These are phyloP conservation scores for Tokudaia tokunoshimensis DNA, from an alignment of 2,797 vertebrate species.

Conservation along the genomic window DNA sequence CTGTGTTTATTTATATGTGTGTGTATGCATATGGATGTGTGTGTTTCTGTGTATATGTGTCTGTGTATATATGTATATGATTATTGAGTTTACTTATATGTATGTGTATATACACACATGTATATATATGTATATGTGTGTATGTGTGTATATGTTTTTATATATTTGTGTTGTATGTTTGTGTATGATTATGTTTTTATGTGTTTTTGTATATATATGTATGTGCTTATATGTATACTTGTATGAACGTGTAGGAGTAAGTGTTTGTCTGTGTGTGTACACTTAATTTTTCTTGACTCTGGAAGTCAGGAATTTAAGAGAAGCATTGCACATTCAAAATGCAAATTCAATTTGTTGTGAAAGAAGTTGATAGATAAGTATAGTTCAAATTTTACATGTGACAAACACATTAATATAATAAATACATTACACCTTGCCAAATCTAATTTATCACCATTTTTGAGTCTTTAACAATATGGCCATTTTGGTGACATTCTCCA, in stretches of 20 bases:
- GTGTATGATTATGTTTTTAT: neutral
- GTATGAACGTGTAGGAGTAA: neutral
- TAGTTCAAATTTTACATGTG: neutral
- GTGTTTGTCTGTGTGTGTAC: neutral
- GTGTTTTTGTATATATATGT: neutral
- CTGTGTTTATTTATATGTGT: neutral
- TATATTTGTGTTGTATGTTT: neutral
- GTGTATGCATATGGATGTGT: neutral
- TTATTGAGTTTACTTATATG: neutral
- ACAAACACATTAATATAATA: neutral
- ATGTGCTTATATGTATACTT: neutral
- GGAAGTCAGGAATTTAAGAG: neutral
- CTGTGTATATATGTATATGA: neutral
- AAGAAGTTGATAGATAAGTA: slow-evolving; percentile 7
- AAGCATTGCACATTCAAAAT: neutral
- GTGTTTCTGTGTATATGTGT: neutral
- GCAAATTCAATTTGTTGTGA: neutral
- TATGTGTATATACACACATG: fast-evolving
- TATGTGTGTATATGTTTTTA: neutral
- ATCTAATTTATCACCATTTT: neutral
- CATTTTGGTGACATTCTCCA: neutral
- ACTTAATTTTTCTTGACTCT: neutral
- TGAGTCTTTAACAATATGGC: slow-evolving; percentile 9
- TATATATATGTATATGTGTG: fast-evolving
- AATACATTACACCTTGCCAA: neutral